Evolutionary conservation across 64 coral and sea anemone species (phyloP).

Genomic region (Trachythela sp.): DNA sequence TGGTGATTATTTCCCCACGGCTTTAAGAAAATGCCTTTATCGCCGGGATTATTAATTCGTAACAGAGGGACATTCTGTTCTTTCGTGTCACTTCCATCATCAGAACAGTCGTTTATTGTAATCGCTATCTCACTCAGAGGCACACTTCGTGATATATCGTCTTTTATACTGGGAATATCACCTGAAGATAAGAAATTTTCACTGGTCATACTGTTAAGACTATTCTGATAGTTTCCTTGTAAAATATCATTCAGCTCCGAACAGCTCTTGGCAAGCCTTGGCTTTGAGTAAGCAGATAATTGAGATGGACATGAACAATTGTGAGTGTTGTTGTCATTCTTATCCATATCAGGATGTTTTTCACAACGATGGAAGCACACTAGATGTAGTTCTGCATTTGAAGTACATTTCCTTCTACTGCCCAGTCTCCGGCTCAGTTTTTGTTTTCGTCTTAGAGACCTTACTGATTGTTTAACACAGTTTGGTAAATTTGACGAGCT

Average conservation of each 20-base stretch:
- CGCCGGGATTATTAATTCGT: not conserved
- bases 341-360: not conserved
- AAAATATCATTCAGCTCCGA: not conserved
- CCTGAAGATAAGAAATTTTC: not conserved
- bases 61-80: not conserved
- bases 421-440: not conserved
- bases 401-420: not conserved
- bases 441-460: not conserved
- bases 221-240: not conserved
- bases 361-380: not conserved
- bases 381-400: not conserved
- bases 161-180: not conserved
- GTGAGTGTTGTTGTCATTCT: not conserved
- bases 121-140: not conserved
- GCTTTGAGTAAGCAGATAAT: not conserved
- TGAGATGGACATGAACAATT: not conserved
- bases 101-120: not conserved
- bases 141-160: not conserved
- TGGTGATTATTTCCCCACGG: not conserved
- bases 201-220: not conserved
- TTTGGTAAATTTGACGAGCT: not conserved
- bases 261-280: not conserved
- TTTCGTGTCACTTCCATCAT: not conserved
- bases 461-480: not conserved
- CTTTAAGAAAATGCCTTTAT: not conserved